Base-by-base conservation (phyloP, 92 coral and sea anemone species). In the Metridium senile region DNA sequence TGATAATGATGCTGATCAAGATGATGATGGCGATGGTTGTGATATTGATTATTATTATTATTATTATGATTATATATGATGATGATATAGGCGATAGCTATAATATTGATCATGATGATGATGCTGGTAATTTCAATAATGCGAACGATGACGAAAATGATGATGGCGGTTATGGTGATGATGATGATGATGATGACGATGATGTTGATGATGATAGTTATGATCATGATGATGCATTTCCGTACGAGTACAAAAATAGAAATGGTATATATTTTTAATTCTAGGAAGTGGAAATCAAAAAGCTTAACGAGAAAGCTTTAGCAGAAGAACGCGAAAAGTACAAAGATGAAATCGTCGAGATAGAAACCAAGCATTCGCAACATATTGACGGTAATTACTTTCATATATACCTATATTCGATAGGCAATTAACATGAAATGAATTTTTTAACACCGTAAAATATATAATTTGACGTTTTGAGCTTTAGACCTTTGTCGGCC, bases 311-410 rank as follows among this genome's bases (percentile, higher is more conserved):
- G 32, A 81, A 92, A 47, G 76, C 74, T 49, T 23, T 87, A 31
- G 89, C 86, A 66, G 77, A 84, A 13, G 26, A 92, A 35, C 85
- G 82, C 62, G 97, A 95, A 51, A 83, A 80, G 66, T 80, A 89
- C 78, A 82, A 72, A 64, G 97, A 89, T 43, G 97, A 86, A 74
- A 68, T 95, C 72, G 93, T 84, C 21, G 99, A 95, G 11, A 59
- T 89, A 62, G 99, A 92, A 71, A 81, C 84, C 76, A 90, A 89
- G 71, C 95, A 95, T 72, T 87, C 95, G 23, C 79, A 74, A 58
- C 96, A 86, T 63, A 65, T 89, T 26, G 99, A 95, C 62, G 99
- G 99, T 95, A 89, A 69, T 88, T 58, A 10, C 17, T 21, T 35
- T n/a, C n/a, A n/a, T n/a, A n/a, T n/a, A n/a, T n/a, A n/a, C n/a